Conservation (phyloP, 2,113 vertebrate genomes). For the Aspiorhynchus laticeps region DNA sequence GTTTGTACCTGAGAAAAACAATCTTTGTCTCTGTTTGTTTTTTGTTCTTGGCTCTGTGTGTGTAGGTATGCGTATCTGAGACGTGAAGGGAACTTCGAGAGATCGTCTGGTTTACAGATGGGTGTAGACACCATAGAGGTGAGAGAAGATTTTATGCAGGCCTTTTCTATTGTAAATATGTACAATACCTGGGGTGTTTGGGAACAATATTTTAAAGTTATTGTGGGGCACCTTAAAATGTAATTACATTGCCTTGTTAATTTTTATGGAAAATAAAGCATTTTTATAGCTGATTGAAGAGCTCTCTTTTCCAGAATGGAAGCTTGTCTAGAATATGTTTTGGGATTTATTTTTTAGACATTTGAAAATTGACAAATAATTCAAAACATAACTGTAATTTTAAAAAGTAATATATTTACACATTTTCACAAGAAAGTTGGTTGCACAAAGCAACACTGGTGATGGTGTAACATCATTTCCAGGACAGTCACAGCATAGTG, state of each 20-base stretch:
- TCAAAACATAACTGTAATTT: neutral
- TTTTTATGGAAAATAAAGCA: neutral
- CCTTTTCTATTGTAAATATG: too few species aligned
- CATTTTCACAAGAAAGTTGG: neutral
- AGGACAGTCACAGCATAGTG: slow-evolving; percentile 95
- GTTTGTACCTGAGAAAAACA: neutral
- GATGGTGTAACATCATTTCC: slow-evolving; percentile 8
- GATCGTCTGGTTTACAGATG: slow-evolving; percentile 90
- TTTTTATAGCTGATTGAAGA: neutral
- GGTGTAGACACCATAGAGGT: slow-evolving; percentile 93
- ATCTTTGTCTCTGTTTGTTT: neutral
- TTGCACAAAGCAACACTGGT: neutral
- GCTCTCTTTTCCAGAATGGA: neutral
- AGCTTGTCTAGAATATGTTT: neutral
- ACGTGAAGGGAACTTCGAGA: slow-evolving; percentile 92
- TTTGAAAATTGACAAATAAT: neutral
- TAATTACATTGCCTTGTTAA: neutral
- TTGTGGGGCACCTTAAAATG: neutral
- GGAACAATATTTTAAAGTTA: neutral
- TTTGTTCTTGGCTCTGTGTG: slow-evolving; percentile 11
- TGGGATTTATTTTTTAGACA: too few species aligned
- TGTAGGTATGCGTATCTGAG: slow-evolving; percentile 90
- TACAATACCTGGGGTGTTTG: neutral
- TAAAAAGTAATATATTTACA: neutral
- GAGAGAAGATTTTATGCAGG: slow-evolving; percentile 53